Percentiles rank a stretch among this genome's conserved stretches.
Conservation (phyloP, 2,888 invertebrate genomes). For the Cosmia trapezina region DNA sequence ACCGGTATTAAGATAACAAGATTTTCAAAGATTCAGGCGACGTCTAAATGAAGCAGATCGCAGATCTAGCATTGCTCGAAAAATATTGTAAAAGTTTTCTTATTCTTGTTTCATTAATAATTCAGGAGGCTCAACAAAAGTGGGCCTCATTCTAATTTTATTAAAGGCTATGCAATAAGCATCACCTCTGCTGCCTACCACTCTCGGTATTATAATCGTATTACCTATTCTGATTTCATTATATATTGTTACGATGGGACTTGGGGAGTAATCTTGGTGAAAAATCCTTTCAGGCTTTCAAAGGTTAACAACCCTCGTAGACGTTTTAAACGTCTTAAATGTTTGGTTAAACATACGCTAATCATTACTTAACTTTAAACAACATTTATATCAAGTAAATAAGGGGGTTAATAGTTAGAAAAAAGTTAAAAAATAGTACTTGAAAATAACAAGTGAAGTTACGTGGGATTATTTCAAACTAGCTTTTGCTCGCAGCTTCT, state of each 20-base stretch:
- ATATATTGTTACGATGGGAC: constrained; percentile 39
- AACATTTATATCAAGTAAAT: not conserved
- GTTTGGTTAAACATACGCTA: too few species aligned
- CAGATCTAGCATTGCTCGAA: constrained; percentile 54
- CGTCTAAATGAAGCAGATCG: constrained; percentile 58
- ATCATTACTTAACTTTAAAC: not conserved
- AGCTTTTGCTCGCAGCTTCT: too few species aligned
- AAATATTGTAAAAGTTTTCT: constrained; percentile 59
- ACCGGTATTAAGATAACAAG: constrained; percentile 62
- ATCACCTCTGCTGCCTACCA: constrained; percentile 48
- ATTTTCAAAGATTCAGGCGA: constrained; percentile 57
- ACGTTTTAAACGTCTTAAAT: not conserved
- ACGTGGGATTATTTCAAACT: constrained; percentile 16
- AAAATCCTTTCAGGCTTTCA: constrained; percentile 4
- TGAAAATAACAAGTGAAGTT: not conserved
- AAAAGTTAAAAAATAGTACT: not conserved
- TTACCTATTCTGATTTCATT: constrained; percentile 44
- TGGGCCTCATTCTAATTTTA: constrained; percentile 54
- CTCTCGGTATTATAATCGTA: constrained; percentile 49
- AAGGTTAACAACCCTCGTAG: not conserved
- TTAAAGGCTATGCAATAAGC: constrained; percentile 49
- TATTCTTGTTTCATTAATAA: constrained; percentile 61
- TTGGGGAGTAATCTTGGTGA: constrained; percentile 17
- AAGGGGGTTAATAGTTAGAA: not conserved
- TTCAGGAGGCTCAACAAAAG: constrained; percentile 56